phyloP scores from a whole-genome alignment of 2,797 vertebrate species.

The Serranus cabrilla region DNA sequence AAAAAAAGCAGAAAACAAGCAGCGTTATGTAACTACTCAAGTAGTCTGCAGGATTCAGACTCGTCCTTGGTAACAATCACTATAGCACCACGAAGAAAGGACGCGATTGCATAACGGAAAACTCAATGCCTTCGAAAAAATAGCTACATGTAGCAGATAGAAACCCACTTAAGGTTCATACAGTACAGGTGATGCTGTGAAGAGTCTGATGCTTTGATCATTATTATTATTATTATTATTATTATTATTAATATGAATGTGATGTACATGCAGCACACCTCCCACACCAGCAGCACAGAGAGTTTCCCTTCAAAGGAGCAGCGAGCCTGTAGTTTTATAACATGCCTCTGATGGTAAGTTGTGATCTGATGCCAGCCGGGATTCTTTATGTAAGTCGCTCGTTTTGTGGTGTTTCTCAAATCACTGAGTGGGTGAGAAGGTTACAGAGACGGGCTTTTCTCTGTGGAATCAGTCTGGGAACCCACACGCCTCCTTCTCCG shows the following conservation, averaged over 20 bases:
- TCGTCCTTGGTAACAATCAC: conserved; percentile 74
- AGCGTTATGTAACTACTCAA: conserved; percentile 62
- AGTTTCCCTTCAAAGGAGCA: conserved; percentile 24
- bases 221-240: too few relatives aligned
- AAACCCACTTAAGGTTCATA: not conserved
- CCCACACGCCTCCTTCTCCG: not conserved
- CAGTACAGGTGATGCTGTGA: not conserved
- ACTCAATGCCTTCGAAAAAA: conserved; percentile 23
- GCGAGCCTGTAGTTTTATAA: not conserved
- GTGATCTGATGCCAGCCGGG: not conserved
- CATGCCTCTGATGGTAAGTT: conserved; percentile 14
- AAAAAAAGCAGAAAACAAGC: conserved; percentile 25
- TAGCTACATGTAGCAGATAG: conserved; percentile 6
- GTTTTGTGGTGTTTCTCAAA: conserved; percentile 23
- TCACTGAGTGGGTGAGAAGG: conserved; percentile 30
- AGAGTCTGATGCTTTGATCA: not conserved
- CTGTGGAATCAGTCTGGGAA: conserved; percentile 17
- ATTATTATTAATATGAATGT: conserved; percentile 2
- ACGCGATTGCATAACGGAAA: conserved; percentile 58
- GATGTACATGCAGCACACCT: not conserved
- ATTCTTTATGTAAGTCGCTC: conserved; percentile 23
- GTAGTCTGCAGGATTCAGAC: conserved; percentile 51
- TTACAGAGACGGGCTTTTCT: conserved; percentile 29
- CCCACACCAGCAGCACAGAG: conserved; percentile 20
- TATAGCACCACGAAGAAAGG: conserved; percentile 59